Evolutionary conservation across 2,113 vertebrate genomes (phyloP).

Genomic region (Pleuronectes platessa): DNA sequence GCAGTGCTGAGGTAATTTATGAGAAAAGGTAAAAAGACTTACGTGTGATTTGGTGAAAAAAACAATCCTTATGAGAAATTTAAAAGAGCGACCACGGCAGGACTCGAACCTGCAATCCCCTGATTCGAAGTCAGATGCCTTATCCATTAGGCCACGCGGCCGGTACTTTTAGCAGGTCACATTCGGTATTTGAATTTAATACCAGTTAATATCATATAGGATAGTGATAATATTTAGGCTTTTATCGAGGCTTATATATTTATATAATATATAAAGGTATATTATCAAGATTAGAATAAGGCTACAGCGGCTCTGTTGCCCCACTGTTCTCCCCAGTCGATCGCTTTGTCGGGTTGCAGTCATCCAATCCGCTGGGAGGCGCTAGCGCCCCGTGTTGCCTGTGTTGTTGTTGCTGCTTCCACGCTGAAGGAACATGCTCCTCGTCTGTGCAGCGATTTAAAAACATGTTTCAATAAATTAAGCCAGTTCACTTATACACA

Average conservation of each 20-base stretch:
- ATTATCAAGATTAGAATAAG: neutral
- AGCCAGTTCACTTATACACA: neutral
- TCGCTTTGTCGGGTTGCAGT: neutral
- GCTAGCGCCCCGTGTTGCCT: neutral
- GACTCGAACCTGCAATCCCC: constrained; percentile 89
- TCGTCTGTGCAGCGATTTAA: neutral
- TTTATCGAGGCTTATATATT: too few species aligned
- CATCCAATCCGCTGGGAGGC: constrained; percentile 61
- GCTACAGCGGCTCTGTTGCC: neutral
- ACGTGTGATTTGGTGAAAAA: neutral
- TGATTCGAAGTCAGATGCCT: constrained; percentile 88
- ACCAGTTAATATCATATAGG: too few species aligned
- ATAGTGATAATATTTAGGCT: too few species aligned
- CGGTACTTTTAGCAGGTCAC: neutral
- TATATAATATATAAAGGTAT: too few species aligned
- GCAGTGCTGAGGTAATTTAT: too few species aligned
- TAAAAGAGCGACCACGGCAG: constrained; percentile 79
- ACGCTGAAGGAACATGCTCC: neutral
- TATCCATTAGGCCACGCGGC: constrained; percentile 88
- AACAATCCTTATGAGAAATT: neutral
- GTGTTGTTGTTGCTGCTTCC: neutral
- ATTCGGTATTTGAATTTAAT: too few species aligned
- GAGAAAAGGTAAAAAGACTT: too few species aligned
- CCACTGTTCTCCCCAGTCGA: neutral
- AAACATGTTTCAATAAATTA: neutral